Evolutionary conservation across 2,797 vertebrate species (phyloP).

Genomic region (Tangara arthus): DNA sequence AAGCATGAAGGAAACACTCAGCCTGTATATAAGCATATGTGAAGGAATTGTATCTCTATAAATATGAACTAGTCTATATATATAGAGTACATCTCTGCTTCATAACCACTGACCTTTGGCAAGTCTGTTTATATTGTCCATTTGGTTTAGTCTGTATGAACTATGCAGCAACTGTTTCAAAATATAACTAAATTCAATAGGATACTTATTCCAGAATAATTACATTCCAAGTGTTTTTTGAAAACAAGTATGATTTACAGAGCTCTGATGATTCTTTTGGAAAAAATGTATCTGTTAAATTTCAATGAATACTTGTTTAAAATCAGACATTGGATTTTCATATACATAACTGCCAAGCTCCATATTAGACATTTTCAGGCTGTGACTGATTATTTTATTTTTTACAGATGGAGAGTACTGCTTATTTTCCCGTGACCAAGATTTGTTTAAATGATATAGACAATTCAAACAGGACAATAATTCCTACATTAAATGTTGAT

Average conservation of each 20-base stretch:
- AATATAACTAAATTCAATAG: background rate
- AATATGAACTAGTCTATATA: background rate
- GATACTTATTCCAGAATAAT: slow-evolving; percentile 6
- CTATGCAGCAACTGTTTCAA: background rate
- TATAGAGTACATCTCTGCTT: background rate
- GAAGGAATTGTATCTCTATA: background rate
- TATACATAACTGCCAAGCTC: background rate
- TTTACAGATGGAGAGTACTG: background rate
- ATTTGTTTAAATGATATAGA: background rate
- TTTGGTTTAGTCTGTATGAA: background rate
- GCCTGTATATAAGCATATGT: background rate
- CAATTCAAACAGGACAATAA: background rate
- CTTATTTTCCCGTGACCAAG: background rate
- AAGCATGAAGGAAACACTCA: background rate
- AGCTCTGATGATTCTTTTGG: background rate
- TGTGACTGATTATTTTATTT: background rate
- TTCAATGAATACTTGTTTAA: slow-evolving; percentile 19
- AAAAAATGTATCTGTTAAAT: slow-evolving; percentile 48
- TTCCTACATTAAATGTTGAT: background rate
- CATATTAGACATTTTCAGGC: background rate
- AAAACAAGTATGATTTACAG: background rate
- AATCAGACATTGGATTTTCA: slow-evolving; percentile 5
- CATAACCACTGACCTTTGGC: background rate
- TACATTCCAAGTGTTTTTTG: slow-evolving; percentile 44
- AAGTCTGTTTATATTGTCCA: background rate